Percentiles rank a stretch among this genome's conserved stretches.
phyloP scores from a whole-genome alignment of 2,888 invertebrate genomes.

The Drosophila tanythrix region DNA sequence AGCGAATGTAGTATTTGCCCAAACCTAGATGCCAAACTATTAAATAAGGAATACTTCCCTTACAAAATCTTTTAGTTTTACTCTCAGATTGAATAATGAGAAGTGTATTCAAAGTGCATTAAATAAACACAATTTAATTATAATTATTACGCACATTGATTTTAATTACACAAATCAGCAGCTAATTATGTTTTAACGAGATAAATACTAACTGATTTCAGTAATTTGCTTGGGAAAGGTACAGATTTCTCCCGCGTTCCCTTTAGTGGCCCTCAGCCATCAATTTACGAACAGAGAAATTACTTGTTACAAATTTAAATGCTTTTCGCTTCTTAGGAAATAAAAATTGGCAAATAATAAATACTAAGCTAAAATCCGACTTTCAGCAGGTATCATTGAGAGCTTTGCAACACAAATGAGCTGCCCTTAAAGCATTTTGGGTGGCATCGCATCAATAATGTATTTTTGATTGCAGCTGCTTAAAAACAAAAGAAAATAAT shows the following conservation, averaged over 20 bases:
- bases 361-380: not conserved
- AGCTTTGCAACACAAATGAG: slow-evolving; percentile 30
- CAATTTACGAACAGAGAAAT: not conserved
- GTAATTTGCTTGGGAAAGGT: no score
- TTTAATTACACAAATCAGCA: not conserved
- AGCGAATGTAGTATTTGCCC: not conserved
- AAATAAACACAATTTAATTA: not conserved
- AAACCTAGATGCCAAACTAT: not conserved
- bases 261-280: not conserved
- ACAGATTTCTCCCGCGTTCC: not conserved
- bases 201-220: no score
- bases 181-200: not conserved
- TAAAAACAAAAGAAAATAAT: slow-evolving; percentile 19
- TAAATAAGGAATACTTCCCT: not conserved
- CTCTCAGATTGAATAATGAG: not conserved
- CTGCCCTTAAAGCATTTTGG: slow-evolving; percentile 38
- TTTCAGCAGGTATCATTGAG: slow-evolving; percentile 29
- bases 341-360: not conserved
- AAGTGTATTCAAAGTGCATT: not conserved
- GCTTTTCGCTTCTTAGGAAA: not conserved
- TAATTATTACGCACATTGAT: no score
- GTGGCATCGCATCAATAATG: slow-evolving; percentile 60
- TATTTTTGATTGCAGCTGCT: slow-evolving; percentile 76
- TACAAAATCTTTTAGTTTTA: not conserved
- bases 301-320: not conserved